These are phyloP conservation scores for Manis pentadactyla DNA, from an alignment of 2,797 vertebrate species.

Conservation along the genomic window DNA sequence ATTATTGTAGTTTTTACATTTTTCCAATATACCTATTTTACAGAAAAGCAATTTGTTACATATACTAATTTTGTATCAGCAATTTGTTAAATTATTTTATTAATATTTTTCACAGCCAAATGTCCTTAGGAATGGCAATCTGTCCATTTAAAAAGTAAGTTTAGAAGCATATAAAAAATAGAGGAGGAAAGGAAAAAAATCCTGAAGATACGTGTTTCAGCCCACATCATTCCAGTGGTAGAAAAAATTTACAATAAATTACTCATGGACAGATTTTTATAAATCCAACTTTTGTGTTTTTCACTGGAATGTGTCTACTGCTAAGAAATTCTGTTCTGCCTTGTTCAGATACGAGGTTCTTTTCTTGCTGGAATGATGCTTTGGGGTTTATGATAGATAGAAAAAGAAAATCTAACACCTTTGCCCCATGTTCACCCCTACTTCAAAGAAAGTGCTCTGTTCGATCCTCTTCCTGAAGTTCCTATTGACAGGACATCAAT, in stretches of 20 bases:
- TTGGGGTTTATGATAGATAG: constrained; percentile 79
- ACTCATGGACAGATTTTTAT: constrained; percentile 61
- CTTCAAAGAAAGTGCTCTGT: constrained; percentile 80
- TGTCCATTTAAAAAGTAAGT: constrained; percentile 41
- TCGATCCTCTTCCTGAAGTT: constrained; percentile 83
- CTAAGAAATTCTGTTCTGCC: constrained; percentile 80
- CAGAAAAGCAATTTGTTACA: neutral
- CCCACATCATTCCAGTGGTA: constrained; percentile 49
- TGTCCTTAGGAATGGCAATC: constrained; percentile 30
- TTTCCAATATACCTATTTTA: constrained; percentile 17
- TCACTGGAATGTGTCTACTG: constrained; percentile 62
- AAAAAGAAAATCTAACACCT: constrained; percentile 82
- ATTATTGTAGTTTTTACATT: constrained; percentile 20
- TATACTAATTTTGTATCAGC: constrained; percentile 37
- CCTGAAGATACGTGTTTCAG: constrained; percentile 13
- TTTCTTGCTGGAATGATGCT: constrained; percentile 79
- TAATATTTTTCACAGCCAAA: constrained; percentile 53
- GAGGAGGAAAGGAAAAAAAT: neutral
- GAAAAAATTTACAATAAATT: constrained; percentile 54
- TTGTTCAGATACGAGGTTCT: constrained; percentile 76
- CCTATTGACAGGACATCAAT: constrained; percentile 83
- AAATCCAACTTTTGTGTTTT: constrained; percentile 73
- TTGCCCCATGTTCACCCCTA: constrained; percentile 58
- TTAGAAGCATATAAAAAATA: constrained; percentile 57
- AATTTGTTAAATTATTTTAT: constrained; percentile 29